phyloP scores from a whole-genome alignment of 2,888 invertebrate species.

The Drosophila nr. perissopoda region DNA sequence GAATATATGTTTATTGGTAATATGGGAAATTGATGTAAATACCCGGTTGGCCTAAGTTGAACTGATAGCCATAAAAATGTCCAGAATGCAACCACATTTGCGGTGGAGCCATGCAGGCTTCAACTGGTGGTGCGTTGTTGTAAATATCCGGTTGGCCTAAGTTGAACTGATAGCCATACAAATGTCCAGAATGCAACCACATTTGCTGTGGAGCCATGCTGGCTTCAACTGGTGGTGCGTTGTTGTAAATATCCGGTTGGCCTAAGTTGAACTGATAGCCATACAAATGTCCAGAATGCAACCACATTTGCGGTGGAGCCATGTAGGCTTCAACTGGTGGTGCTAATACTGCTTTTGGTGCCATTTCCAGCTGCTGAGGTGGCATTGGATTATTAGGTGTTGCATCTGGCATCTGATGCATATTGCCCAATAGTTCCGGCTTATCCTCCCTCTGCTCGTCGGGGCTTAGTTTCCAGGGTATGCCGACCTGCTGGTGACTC shows the following conservation, averaged over 20 bases:
- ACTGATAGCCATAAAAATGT: too few species aligned
- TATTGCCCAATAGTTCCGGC: neutral
- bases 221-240: too few species aligned
- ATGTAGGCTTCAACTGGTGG: neutral
- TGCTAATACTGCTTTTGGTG: neutral
- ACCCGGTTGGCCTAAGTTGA: too few species aligned
- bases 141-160: too few species aligned
- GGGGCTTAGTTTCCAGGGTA: neutral
- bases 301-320: neutral
- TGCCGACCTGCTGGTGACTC: accelerated
- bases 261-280: neutral
- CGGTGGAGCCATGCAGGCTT: too few species aligned
- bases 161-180: too few species aligned
- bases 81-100: too few species aligned
- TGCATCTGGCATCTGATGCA: too few species aligned
- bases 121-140: too few species aligned
- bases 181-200: too few species aligned
- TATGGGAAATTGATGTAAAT: too few species aligned
- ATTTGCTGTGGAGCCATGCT: too few species aligned
- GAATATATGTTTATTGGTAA: neutral
- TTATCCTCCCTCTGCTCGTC: neutral
- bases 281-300: accelerated
- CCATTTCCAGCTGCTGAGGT: neutral
- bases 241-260: neutral
- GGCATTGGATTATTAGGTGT: neutral